Conservation (phyloP, 2,888 invertebrate species). For the Apoderus coryli region DNA sequence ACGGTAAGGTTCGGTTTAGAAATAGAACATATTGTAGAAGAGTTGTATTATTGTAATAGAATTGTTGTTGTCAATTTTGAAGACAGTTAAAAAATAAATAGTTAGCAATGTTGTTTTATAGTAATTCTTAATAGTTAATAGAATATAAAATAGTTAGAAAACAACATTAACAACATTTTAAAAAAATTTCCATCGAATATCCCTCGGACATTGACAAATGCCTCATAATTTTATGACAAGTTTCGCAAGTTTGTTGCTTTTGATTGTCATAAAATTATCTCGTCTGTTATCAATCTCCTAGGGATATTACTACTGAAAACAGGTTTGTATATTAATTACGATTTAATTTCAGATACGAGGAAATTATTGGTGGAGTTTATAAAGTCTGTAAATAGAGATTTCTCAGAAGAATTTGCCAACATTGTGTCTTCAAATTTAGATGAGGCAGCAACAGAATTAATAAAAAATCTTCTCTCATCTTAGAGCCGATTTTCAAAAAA, state of each 20-base stretch:
- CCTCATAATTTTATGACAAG: conserved; percentile 6
- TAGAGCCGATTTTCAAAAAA: conserved; percentile 9
- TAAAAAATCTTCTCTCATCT: conserved; percentile 20
- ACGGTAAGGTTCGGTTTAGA: conserved; percentile 35
- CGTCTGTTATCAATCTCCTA: no score
- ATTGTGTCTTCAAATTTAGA: conserved; percentile 32
- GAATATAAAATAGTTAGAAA: neutral
- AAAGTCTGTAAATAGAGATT: conserved; percentile 40
- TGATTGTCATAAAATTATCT: no score
- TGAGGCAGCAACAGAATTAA: conserved; percentile 27
- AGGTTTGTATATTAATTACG: conserved; percentile 11
- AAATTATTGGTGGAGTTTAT: conserved; percentile 37
- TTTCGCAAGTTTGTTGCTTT: neutral
- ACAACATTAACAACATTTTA: conserved; percentile 5
- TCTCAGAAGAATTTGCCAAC: conserved; percentile 39
- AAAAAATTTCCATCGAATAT: no score
- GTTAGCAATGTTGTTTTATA: no score
- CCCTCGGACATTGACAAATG: neutral
- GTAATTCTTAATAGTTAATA: neutral
- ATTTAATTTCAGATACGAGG: conserved; percentile 34
- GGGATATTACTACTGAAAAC: no score
- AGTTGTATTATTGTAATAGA: neutral
- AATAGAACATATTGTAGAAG: neutral
- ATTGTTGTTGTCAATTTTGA: no score
- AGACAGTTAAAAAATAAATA: no score